Percentiles rank a stretch among this genome's conserved stretches.
Conservation (phyloP, 2,113 vertebrate genomes). For the Eclectus roratus region DNA sequence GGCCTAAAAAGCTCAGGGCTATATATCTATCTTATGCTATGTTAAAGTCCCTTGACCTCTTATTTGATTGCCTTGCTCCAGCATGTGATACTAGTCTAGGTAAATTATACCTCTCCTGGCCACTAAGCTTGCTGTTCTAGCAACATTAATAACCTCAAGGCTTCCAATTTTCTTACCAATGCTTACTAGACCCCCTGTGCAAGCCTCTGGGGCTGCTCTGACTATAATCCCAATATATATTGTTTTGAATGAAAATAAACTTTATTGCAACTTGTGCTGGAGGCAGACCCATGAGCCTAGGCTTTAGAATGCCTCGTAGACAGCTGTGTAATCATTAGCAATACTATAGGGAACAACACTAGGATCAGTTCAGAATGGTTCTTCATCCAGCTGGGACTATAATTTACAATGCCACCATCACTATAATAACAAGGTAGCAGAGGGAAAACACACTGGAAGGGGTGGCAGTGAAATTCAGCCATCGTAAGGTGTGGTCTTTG, state of each 20-base stretch:
- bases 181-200: slow-evolving; percentile 66
- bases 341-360: slow-evolving; percentile 49
- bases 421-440: slow-evolving; percentile 63
- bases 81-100: slow-evolving; percentile 36
- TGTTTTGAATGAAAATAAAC: slow-evolving; percentile 75
- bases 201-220: slow-evolving; percentile 59
- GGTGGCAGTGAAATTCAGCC: slow-evolving; percentile 60
- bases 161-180: slow-evolving; percentile 70
- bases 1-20: slow-evolving; percentile 22
- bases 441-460: slow-evolving; percentile 54
- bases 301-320: slow-evolving; percentile 65
- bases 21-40: slow-evolving; percentile 51
- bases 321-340: slow-evolving; percentile 75
- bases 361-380: slow-evolving; percentile 58
- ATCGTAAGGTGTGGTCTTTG: slow-evolving; percentile 46
- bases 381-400: slow-evolving; percentile 65
- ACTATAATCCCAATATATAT: slow-evolving; percentile 73
- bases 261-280: slow-evolving; percentile 67
- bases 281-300: slow-evolving; percentile 38
- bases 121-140: slow-evolving; percentile 56
- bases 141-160: slow-evolving; percentile 67
- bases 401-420: slow-evolving; percentile 67
- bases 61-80: slow-evolving; percentile 61
- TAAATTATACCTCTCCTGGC: slow-evolving; percentile 67
- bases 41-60: slow-evolving; percentile 62